Evolutionary conservation across 2,797 vertebrate genomes (phyloP), one percentile per base, ranked within the genome.

Genomic region (Xyrichtys novacula): DNA sequence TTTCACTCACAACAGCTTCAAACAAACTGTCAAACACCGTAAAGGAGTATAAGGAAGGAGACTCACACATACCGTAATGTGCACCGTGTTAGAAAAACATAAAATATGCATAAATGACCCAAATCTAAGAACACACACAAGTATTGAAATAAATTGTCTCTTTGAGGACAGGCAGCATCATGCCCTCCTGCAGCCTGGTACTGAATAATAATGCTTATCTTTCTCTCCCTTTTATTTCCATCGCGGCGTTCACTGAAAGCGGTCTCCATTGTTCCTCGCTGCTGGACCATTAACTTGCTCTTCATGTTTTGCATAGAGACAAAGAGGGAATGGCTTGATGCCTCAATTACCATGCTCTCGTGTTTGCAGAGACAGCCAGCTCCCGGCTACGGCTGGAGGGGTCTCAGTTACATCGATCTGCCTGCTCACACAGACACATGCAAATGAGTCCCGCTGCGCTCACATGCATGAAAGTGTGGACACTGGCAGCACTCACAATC

Each of bases 341-440:
- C 80, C 88, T 87, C 84, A 85, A 87, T 91, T 89, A 89, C 66
- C 69, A 47, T 58, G 65, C 76, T 78, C 68, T 71, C 56, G 23
- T 86, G 80, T 86, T 85, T 76, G 76, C 76, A 82, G 71, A 77
- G 85, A 71, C 65, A 70, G 77, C 76, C 61, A 64, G 67, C 67
- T 54, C 61, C 38, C 22, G 46, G 83, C 64, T 61, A 55, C 57
- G 66, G 65, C 82, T 78, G 71, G 57, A 44, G 82, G 44, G 71
- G 70, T 71, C 75, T 83, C 84, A 1, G 70, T 84, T 73, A 78
- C 80, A 75, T 64, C 43, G 78, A 81, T 84, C 80, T 38, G 67
- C 74, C 53, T 6, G 55, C 78, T 73, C 78, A 6, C 64, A 38
- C 68, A 61, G 68, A 75, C 58, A 23, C 73, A 79, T 79, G 83